These are phyloP conservation scores for Brachyopa scutellaris DNA, from an alignment of 2,888 invertebrate genomes.

Conservation along the genomic window DNA sequence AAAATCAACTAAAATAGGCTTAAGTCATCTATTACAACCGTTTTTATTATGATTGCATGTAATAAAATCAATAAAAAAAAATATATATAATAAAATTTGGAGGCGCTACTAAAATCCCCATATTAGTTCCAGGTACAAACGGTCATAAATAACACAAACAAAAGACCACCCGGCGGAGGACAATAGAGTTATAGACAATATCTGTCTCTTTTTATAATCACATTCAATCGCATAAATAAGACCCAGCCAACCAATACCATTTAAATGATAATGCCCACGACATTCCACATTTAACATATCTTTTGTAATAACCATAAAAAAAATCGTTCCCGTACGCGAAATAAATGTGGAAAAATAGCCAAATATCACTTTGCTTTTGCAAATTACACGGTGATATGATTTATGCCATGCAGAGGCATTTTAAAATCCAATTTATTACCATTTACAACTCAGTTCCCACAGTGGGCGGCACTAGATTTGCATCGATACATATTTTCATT, in stretches of 20 bases:
- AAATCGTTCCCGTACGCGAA: not conserved
- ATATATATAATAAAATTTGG: too few species aligned
- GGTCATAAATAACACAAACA: slow-evolving; percentile 22
- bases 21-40: slow-evolving; percentile 4
- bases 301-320: slow-evolving; percentile 7
- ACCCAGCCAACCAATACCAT: slow-evolving; percentile 1
- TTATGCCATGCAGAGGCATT: slow-evolving; percentile 58
- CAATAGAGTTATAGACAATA: slow-evolving; percentile 11
- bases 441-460: slow-evolving; percentile 37
- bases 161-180: slow-evolving; percentile 37
- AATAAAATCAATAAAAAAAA: not conserved
- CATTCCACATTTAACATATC: not conserved
- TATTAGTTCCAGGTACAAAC: slow-evolving; percentile 3
- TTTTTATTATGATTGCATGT: not conserved
- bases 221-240: slow-evolving; percentile 11
- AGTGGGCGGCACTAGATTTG: slow-evolving; percentile 21
- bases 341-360: not conserved
- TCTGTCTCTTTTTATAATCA: slow-evolving; percentile 17
- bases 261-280: slow-evolving; percentile 18
- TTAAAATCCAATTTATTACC: slow-evolving; percentile 60
- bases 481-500: too few species aligned
- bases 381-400: slow-evolving; percentile 52
- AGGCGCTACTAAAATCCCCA: slow-evolving; percentile 12
- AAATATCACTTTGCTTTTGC: slow-evolving; percentile 23
- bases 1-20: slow-evolving; percentile 11